phyloP scores from a whole-genome alignment of 2,888 invertebrate species.

The Caenorhabditis afra region DNA sequence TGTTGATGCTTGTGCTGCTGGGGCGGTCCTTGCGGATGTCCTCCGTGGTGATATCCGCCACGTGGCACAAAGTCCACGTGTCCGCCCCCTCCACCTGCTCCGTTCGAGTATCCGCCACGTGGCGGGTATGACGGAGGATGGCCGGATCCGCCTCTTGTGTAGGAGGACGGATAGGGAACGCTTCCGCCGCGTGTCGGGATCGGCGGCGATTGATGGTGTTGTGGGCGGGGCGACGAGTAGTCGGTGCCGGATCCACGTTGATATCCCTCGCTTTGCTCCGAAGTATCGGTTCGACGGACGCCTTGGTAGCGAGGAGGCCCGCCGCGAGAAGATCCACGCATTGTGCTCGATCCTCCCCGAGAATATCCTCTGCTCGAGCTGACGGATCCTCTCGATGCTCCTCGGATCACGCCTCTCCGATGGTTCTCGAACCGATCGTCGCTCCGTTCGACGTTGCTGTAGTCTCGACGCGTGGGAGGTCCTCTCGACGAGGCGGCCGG shows the following conservation, averaged over 20 bases:
- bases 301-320: slow-evolving; percentile 12
- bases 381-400: slow-evolving; percentile 39
- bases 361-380: slow-evolving; percentile 4
- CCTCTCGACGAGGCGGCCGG: background rate
- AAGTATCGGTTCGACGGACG: slow-evolving; percentile 33
- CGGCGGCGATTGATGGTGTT: slow-evolving; percentile 1
- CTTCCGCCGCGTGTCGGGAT: background rate
- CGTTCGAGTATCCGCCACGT: slow-evolving; percentile 25
- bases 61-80: slow-evolving; percentile 13
- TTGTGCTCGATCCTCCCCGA: background rate
- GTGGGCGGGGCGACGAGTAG: slow-evolving; percentile 38
- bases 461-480: slow-evolving; percentile 24
- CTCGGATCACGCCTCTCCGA: slow-evolving; percentile 56
- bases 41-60: slow-evolving; percentile 24
- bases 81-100: background rate
- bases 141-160: slow-evolving; percentile 19
- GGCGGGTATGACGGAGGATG: slow-evolving; percentile 30
- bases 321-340: background rate
- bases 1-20: slow-evolving; percentile 12
- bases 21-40: slow-evolving; percentile 13
- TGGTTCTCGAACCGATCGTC: slow-evolving; percentile 60
- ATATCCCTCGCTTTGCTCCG: slow-evolving; percentile 53
- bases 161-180: background rate
- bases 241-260: slow-evolving; percentile 38
- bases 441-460: slow-evolving; percentile 27